These are phyloP conservation scores for Ametastegia equiseti DNA, from an alignment of 2,888 invertebrate species.

Conservation along the genomic window DNA sequence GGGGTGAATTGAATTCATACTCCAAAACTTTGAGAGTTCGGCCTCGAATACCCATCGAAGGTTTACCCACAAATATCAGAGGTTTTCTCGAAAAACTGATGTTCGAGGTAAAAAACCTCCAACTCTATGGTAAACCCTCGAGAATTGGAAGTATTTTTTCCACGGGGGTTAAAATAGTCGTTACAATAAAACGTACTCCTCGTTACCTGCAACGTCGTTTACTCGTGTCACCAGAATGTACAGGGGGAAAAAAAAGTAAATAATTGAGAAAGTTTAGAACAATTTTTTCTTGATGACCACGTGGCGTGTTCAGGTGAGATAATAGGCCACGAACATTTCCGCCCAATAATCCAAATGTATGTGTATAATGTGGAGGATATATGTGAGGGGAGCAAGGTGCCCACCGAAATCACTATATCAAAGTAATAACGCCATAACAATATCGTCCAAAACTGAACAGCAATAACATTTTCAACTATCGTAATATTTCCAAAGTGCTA, in stretches of 20 bases:
- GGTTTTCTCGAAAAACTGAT: too few species aligned
- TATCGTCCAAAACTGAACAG: background rate
- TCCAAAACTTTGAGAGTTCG: too few species aligned
- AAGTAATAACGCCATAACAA: background rate
- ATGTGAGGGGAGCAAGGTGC: background rate
- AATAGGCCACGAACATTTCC: background rate
- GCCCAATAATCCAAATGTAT: too few species aligned
- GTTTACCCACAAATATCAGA: too few species aligned
- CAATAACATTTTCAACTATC: background rate
- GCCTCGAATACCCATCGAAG: too few species aligned
- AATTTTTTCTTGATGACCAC: constrained; percentile 17
- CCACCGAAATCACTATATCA: background rate
- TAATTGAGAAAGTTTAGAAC: constrained; percentile 14
- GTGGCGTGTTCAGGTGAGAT: background rate
- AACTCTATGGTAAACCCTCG: too few species aligned
- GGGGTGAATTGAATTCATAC: too few species aligned
- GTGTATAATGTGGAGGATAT: background rate
- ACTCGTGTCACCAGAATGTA: background rate
- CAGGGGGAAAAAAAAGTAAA: background rate
- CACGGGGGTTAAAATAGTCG: too few species aligned
- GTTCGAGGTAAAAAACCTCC: too few species aligned
- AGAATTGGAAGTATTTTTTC: too few species aligned
- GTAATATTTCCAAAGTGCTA: background rate
- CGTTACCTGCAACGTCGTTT: background rate
- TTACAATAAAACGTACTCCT: too few species aligned